phyloP scores from a whole-genome alignment of 2,888 invertebrate species.

The Watsonalla binaria region DNA sequence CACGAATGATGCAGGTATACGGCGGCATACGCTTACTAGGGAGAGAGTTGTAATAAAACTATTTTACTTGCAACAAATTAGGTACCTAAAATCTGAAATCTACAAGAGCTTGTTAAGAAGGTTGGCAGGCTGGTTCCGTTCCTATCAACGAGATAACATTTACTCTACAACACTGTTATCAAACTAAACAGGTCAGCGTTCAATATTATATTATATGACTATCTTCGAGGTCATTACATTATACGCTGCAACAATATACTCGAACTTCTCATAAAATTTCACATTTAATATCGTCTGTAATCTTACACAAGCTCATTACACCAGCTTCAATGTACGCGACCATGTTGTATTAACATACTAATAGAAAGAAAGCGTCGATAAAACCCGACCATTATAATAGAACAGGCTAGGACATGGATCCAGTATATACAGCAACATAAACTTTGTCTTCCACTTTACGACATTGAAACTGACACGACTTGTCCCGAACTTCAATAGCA shows the following conservation, averaged over 20 bases:
- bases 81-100: too few species aligned
- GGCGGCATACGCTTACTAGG: slow-evolving; percentile 11
- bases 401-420: slow-evolving; percentile 42
- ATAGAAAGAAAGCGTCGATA: slow-evolving; percentile 48
- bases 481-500: slow-evolving; percentile 21
- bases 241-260: too few species aligned
- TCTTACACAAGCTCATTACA: slow-evolving; percentile 17
- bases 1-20: slow-evolving; percentile 22
- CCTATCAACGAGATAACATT: too few species aligned
- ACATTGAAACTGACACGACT: slow-evolving; percentile 35
- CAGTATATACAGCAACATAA: slow-evolving; percentile 36
- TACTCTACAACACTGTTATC: too few species aligned
- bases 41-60: too few species aligned
- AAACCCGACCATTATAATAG: slow-evolving; percentile 51
- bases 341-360: slow-evolving; percentile 59
- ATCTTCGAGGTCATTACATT: too few species aligned
- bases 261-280: background rate
- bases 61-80: too few species aligned
- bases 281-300: background rate
- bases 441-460: slow-evolving; percentile 59
- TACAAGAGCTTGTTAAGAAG: too few species aligned
- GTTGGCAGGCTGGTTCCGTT: too few species aligned
- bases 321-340: slow-evolving; percentile 35
- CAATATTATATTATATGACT: too few species aligned
- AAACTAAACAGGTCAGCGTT: too few species aligned